These are phyloP conservation scores for Mergus octosetaceus DNA, from an alignment of 2,797 vertebrate genomes.

Conservation along the genomic window DNA sequence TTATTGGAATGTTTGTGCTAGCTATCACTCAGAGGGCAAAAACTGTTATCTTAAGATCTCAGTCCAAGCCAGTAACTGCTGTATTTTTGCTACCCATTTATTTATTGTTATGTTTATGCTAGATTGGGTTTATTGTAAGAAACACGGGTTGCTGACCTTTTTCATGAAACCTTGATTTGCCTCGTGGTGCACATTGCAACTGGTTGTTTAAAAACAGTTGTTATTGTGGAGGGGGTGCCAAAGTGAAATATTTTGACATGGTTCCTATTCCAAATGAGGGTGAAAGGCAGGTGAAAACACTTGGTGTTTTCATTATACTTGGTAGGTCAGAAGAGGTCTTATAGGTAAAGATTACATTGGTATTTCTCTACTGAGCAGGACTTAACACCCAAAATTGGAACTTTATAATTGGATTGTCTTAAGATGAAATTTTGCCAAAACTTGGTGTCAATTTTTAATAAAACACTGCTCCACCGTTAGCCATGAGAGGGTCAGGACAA, in stretches of 20 bases:
- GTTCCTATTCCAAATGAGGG: not conserved
- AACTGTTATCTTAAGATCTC: not conserved
- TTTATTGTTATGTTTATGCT: conserved; percentile 14
- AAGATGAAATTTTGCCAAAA: conserved; percentile 54
- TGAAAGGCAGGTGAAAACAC: not conserved
- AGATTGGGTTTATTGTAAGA: conserved; percentile 10
- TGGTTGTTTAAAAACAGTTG: not conserved
- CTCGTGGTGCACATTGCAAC: not conserved
- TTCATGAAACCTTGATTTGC: not conserved
- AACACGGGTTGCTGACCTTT: not conserved
- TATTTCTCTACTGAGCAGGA: not conserved
- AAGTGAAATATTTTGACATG: not conserved
- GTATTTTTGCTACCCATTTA: conserved; percentile 1
- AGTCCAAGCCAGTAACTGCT: not conserved
- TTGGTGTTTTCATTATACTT: not conserved
- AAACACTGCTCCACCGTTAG: not conserved
- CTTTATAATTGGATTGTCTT: not conserved
- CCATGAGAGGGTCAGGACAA: not conserved
- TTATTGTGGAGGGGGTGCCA: not conserved
- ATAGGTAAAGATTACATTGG: not conserved
- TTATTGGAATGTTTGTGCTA: not conserved
- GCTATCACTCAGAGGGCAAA: not conserved
- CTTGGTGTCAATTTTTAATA: not conserved
- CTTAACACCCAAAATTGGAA: not conserved
- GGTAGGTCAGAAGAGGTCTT: not conserved